phyloP scores from a whole-genome alignment of 2,888 invertebrate species.

The Ophion obscuratus region DNA sequence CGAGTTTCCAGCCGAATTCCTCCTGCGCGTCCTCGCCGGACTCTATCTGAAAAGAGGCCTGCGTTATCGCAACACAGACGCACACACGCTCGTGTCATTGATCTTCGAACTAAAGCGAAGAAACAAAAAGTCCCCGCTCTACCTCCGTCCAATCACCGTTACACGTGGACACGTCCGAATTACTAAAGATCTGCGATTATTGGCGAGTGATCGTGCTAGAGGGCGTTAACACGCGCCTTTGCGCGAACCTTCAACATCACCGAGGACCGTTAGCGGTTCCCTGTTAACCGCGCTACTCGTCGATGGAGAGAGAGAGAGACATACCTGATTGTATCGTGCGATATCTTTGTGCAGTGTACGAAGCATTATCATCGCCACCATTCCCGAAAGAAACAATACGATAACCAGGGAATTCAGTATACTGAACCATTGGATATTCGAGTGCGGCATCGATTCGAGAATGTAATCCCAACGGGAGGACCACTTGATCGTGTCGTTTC shows the following conservation, averaged over 20 bases:
- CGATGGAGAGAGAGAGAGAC: conserved; percentile 35
- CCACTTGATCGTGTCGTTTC: conserved; percentile 96
- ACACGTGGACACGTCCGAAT: conserved; percentile 12
- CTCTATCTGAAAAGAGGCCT: conserved; percentile 87
- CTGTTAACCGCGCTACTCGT: neutral
- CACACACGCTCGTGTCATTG: conserved; percentile 68
- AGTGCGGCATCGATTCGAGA: conserved; percentile 98
- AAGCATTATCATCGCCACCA: conserved; percentile 99
- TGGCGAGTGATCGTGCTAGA: neutral
- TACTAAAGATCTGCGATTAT: conserved; percentile 21
- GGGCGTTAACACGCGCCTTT: neutral
- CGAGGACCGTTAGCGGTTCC: neutral
- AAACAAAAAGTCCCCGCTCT: neutral
- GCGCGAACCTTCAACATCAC: neutral
- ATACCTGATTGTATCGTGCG: conserved; percentile 97
- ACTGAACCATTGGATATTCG: conserved; percentile 99
- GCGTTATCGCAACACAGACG: conserved; percentile 82
- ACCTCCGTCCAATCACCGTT: conserved; percentile 25
- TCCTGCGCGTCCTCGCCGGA: conserved; percentile 96
- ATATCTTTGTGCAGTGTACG: conserved; percentile 99
- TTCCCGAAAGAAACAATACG: conserved; percentile 97
- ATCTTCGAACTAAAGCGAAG: conserved; percentile 50
- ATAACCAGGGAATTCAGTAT: conserved; percentile 99
- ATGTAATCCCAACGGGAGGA: conserved; percentile 99
- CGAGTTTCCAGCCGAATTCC: conserved; percentile 98